Base-by-base conservation (phyloP, 2,888 invertebrate genomes). In the Epirrhoe alternata region DNA sequence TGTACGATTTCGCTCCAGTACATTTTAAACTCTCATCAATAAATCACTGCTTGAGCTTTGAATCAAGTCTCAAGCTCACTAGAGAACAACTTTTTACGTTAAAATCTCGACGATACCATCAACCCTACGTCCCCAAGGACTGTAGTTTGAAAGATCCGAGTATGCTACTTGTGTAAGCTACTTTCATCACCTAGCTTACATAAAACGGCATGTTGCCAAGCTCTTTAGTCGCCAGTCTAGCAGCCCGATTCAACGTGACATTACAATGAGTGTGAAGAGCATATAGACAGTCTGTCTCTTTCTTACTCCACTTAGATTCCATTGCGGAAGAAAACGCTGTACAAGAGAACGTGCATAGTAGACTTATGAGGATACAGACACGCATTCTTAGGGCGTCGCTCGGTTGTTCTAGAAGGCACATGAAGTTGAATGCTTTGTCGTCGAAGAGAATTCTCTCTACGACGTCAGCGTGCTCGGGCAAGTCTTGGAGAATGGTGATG, bases 401-500 rank as follows among this genome's bases (percentile, higher is more conserved):
- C 0, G 94, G 91, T 77, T 94, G 94, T 73, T 94, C 93, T 63
- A 96, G 83, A 58, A 96, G 89, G 35, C 82, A 82, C 47, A 94
- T 84, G 66, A 96, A 94, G 77, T 94, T 92, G 63, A 88, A 89
- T 4, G 87, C 86, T 1, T 86, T 72, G 65, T 92, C 89, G 47
- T 94, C 94, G 64, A 95, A 90, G 5, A 97, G 88, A 66, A 97
- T 95, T 76, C 95, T 95, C 79, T 97, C 96, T 0, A 97, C 95
- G 0, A 97, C 92, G 65, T 96, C 96, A 0, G 95, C 95, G 80
- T 97, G 96, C 79, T 97, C 96, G 0, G 97, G 97, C 16, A 96
- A 86, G 66, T 95, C 95, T 73, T 96, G 94, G 14, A 97, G 86
- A 4, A 97, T 94, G 10, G 96, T 96, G 59, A 95, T 96, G 7